These are phyloP conservation scores for Erythrolamprus reginae DNA, from an alignment of 2,113 vertebrate genomes.

Conservation along the genomic window DNA sequence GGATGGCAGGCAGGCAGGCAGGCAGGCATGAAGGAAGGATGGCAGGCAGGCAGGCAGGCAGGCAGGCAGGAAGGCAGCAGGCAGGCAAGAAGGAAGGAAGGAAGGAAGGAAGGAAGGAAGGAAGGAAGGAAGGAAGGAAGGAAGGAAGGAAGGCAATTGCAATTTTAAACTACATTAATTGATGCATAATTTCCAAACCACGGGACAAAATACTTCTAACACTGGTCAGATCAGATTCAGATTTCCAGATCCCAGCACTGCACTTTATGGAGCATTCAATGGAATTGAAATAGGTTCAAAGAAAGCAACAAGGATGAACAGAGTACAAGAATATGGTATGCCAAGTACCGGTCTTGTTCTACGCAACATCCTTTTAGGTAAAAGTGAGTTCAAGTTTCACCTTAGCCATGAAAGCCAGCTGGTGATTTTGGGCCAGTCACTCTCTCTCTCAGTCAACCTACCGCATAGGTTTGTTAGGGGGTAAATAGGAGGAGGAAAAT, in stretches of 20 bases:
- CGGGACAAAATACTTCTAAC: background rate
- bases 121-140: too few species aligned
- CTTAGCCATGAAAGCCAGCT: background rate
- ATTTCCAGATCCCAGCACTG: background rate
- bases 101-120: too few species aligned
- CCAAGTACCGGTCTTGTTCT: background rate
- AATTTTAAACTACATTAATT: background rate
- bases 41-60: fast-evolving
- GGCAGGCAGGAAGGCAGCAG: too few species aligned
- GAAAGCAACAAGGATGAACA: background rate
- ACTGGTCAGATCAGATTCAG: background rate
- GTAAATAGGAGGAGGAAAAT: too few species aligned
- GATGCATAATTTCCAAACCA: background rate
- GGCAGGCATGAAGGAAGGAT: too few species aligned
- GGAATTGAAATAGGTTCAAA: background rate
- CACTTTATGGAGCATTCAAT: background rate
- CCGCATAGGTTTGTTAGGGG: too few species aligned
- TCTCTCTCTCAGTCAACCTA: too few species aligned
- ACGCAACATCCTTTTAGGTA: background rate
- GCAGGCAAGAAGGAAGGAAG: fast-evolving
- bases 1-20: too few species aligned
- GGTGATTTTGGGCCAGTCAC: background rate
- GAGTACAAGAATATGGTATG: background rate
- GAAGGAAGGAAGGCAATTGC: background rate
- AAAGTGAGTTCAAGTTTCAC: background rate